Conservation (phyloP, 35 echinoderm and acorn worm species). For the Amphiura filiformis region DNA sequence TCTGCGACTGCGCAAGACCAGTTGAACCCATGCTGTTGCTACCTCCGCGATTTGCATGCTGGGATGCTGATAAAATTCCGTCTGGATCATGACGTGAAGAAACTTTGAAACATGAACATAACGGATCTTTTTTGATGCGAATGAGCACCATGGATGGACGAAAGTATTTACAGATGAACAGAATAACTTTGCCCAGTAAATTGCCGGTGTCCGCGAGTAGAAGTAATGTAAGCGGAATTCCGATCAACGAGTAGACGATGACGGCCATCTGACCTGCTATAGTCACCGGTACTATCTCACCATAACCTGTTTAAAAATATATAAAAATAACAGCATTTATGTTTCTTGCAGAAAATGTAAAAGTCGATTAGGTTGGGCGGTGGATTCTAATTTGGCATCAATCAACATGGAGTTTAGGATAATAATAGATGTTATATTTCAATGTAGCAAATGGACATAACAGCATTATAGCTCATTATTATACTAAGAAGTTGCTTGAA, state of each 20-base stretch:
- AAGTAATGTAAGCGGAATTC: slow-evolving; percentile 24
- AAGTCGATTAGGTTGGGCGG: no score
- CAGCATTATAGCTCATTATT: no score
- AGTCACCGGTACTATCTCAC: slow-evolving; percentile 25
- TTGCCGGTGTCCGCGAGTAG: slow-evolving; percentile 14
- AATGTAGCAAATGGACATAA: no score
- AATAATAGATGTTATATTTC: no score
- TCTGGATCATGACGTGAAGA: not conserved
- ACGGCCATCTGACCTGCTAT: not conserved
- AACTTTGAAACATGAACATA: not conserved
- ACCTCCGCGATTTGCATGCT: not conserved
- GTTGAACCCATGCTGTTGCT: not conserved
- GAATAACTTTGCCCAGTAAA: not conserved
- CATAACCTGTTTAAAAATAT: slow-evolving; percentile 8
- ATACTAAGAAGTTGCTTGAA: no score
- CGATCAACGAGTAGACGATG: slow-evolving; percentile 19
- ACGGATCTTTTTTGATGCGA: not conserved
- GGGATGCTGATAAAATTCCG: not conserved
- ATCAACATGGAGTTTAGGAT: no score
- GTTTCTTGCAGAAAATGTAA: no score
- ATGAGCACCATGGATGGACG: not conserved
- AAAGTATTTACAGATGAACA: not conserved
- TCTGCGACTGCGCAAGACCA: not conserved
- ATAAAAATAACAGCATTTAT: not conserved
- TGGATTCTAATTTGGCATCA: no score